Evolutionary conservation across 2,797 vertebrate species (phyloP).

Genomic region (Carcharodon carcharias): DNA sequence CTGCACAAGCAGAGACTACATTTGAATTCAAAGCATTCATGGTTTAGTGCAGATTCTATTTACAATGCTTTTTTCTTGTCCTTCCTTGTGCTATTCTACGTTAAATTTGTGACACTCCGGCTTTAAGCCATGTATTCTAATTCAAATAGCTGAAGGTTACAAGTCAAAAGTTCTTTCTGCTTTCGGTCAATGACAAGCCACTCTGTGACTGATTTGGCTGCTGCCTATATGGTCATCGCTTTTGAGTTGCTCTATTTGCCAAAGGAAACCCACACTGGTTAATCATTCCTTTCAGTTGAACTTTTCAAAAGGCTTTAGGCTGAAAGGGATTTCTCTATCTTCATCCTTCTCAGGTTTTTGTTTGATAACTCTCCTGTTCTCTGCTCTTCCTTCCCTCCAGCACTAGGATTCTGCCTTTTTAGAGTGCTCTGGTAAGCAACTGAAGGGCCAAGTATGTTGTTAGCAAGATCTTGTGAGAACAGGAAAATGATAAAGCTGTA

Average conservation of each 20-base stretch:
- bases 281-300: neutral
- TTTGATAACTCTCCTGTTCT: neutral
- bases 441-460: neutral
- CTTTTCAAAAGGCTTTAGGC: neutral
- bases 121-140: neutral
- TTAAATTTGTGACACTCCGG: neutral
- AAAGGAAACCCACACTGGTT: neutral
- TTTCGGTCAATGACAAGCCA: neutral
- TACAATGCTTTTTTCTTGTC: slow-evolving; percentile 67
- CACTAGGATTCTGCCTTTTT: neutral
- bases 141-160: neutral
- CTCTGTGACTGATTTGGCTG: neutral
- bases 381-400: neutral
- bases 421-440: neutral
- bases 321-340: neutral
- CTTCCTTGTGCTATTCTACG: slow-evolving; percentile 64
- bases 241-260: neutral
- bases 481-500: neutral
- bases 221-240: neutral
- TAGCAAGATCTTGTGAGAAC: neutral
- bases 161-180: neutral
- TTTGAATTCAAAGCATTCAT: slow-evolving; percentile 54
- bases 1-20: slow-evolving; percentile 53
- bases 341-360: neutral
- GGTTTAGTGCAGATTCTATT: slow-evolving; percentile 67